Conservation (phyloP, 2,797 vertebrate genomes). For the Brotula barbata region DNA sequence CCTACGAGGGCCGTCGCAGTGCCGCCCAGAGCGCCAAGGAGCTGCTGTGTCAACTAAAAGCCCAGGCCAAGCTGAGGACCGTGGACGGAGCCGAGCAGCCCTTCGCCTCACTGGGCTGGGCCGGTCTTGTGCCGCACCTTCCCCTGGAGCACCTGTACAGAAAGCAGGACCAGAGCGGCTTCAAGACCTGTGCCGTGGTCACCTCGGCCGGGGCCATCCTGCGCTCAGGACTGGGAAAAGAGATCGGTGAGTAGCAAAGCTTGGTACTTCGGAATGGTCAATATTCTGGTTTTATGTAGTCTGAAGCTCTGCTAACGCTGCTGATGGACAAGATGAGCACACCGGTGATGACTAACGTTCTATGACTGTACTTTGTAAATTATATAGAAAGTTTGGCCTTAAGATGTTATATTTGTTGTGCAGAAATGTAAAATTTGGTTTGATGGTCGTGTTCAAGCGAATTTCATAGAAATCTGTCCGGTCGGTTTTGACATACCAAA, state of each 20-base stretch:
- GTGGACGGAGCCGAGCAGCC: slow-evolving; percentile 92
- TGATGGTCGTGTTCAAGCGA: too few relatives aligned
- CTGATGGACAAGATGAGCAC: too few relatives aligned
- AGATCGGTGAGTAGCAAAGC: slow-evolving; percentile 97
- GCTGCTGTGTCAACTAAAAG: slow-evolving; percentile 89
- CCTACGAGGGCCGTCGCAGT: slow-evolving; percentile 80
- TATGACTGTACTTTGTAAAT: neutral
- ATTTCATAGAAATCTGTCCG: too few relatives aligned
- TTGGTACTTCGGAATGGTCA: too few relatives aligned
- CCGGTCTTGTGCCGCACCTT: slow-evolving; percentile 82
- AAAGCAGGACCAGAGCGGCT: slow-evolving; percentile 55
- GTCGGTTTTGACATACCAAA: too few relatives aligned
- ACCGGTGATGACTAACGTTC: too few relatives aligned
- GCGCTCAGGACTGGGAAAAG: slow-evolving; percentile 91
- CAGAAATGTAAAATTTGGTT: neutral
- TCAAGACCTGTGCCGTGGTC: slow-evolving; percentile 92
- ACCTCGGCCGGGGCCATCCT: slow-evolving; percentile 95
- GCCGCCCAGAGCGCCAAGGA: slow-evolving; percentile 71
- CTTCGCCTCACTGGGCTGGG: slow-evolving; percentile 90
- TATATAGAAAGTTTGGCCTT: neutral
- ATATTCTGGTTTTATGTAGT: too few relatives aligned
- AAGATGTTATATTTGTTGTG: neutral
- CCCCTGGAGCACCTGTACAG: slow-evolving; percentile 81
- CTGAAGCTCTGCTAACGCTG: too few relatives aligned
- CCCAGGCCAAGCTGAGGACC: slow-evolving; percentile 81